Evolutionary conservation across 2,888 invertebrate species (phyloP).

Genomic region (Drosophila tripunctata): DNA sequence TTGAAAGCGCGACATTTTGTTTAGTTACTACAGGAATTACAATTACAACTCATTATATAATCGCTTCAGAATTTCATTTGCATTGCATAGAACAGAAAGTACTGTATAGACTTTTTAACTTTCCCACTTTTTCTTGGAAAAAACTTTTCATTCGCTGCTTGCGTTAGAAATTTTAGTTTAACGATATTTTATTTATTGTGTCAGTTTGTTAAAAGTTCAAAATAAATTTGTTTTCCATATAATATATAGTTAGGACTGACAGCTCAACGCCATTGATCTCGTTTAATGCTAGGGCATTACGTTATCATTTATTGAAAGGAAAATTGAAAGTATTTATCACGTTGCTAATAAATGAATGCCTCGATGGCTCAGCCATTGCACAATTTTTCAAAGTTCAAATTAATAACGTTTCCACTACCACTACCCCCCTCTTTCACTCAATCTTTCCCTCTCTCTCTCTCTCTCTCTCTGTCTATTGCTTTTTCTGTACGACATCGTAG

Average conservation of each 20-base stretch:
- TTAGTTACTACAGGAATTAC: background rate
- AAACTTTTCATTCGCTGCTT: too few species aligned
- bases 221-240: slow-evolving; percentile 17
- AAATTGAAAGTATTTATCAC: slow-evolving; percentile 80
- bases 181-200: slow-evolving; percentile 17
- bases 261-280: slow-evolving; percentile 64
- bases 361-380: slow-evolving; percentile 71
- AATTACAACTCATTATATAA: slow-evolving; percentile 13
- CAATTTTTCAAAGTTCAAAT: slow-evolving; percentile 80
- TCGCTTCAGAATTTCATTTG: slow-evolving; percentile 1
- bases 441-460: background rate
- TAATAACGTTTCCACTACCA: slow-evolving; percentile 63
- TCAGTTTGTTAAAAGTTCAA: slow-evolving; percentile 26
- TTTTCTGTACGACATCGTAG: slow-evolving; percentile 12
- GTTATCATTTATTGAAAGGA: slow-evolving; percentile 78
- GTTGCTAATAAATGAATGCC: slow-evolving; percentile 76
- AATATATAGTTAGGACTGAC: slow-evolving; percentile 20
- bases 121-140: too few species aligned
- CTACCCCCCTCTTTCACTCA: background rate
- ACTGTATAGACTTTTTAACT: too few species aligned
- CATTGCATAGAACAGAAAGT: slow-evolving; percentile 2
- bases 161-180: background rate
- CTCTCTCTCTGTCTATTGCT: slow-evolving; percentile 10
- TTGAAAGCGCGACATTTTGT: slow-evolving; percentile 6
- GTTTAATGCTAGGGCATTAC: slow-evolving; percentile 74